A percentile compares a stretch with the other conserved stretches of the same genome.
Evolutionary conservation across 2,113 vertebrate genomes (phyloP).

Genomic region (Podilymbus podiceps): DNA sequence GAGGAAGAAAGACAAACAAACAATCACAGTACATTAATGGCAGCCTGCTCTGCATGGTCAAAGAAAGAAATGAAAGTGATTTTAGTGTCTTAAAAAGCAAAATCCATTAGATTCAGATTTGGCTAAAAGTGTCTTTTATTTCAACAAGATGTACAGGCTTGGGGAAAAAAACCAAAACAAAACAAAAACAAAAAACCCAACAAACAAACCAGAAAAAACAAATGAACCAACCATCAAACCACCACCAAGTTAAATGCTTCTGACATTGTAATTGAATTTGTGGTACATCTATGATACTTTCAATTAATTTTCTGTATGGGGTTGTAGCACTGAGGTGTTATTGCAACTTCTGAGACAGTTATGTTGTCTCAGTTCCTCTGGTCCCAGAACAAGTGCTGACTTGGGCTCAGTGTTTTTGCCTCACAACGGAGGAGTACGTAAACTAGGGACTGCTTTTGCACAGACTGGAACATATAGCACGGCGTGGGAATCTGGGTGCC

Average conservation of each 20-base stretch:
- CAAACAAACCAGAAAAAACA: too few species aligned
- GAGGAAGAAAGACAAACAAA: conserved; percentile 3
- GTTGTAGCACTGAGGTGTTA: conserved; percentile 29
- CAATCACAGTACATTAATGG: conserved; percentile 53
- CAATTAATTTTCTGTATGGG: conserved; percentile 23
- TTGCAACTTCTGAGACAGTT: not conserved
- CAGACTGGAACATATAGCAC: not conserved
- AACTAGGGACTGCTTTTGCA: not conserved
- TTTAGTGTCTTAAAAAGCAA: conserved; percentile 66
- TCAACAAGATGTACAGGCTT: conserved; percentile 46
- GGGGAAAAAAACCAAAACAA: not conserved
- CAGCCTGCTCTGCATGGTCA: not conserved
- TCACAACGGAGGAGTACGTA: not conserved
- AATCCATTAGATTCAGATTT: conserved; percentile 66
- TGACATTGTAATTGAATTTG: conserved; percentile 68
- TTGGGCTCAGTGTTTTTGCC: not conserved
- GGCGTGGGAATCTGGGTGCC: not conserved
- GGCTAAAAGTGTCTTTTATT: conserved; percentile 45
- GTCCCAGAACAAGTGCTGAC: not conserved
- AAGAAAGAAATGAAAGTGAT: conserved; percentile 50
- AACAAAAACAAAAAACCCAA: too few species aligned
- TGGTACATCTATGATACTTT: conserved; percentile 55
- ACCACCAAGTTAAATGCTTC: conserved; percentile 23
- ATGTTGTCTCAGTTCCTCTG: not conserved
- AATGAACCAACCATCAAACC: too few species aligned